Percentiles rank a stretch among this genome's conserved stretches.
Conservation (phyloP, 2,113 vertebrate species). For the Antechinus stuartii region DNA sequence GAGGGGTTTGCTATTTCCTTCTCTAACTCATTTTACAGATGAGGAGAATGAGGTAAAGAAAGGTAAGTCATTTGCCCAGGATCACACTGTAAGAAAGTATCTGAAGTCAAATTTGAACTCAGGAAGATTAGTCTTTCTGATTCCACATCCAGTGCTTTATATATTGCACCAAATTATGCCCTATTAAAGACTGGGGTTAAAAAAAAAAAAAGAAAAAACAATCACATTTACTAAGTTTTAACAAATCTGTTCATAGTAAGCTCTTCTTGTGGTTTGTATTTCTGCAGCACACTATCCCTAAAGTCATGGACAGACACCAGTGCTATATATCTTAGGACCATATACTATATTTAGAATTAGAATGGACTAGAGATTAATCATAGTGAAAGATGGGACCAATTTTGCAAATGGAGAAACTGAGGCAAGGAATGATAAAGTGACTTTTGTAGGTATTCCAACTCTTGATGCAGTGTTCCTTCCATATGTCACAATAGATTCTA, state of each 20-base stretch:
- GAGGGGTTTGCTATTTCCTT: neutral
- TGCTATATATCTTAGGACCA: neutral
- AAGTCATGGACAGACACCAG: neutral
- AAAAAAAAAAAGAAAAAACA: neutral
- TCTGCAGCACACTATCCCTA: neutral
- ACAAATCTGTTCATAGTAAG: neutral
- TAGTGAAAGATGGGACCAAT: neutral
- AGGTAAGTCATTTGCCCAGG: neutral
- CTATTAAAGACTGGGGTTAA: neutral
- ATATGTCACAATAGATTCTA: neutral
- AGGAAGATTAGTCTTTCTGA: neutral
- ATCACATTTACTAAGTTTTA: neutral
- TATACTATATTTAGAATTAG: neutral
- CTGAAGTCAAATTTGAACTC: neutral
- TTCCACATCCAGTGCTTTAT: neutral
- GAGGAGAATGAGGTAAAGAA: neutral
- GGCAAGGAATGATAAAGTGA: neutral
- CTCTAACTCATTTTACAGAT: neutral
- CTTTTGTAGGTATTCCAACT: neutral
- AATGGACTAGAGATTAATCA: neutral
- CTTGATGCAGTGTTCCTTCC: neutral
- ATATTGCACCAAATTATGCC: neutral
- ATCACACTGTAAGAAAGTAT: neutral
- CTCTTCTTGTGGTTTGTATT: neutral
- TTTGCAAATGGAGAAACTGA: neutral